These are phyloP conservation scores for Phymorhynchus buccinoides DNA, from an alignment of 1,140 invertebrate genomes.

Conservation along the genomic window DNA sequence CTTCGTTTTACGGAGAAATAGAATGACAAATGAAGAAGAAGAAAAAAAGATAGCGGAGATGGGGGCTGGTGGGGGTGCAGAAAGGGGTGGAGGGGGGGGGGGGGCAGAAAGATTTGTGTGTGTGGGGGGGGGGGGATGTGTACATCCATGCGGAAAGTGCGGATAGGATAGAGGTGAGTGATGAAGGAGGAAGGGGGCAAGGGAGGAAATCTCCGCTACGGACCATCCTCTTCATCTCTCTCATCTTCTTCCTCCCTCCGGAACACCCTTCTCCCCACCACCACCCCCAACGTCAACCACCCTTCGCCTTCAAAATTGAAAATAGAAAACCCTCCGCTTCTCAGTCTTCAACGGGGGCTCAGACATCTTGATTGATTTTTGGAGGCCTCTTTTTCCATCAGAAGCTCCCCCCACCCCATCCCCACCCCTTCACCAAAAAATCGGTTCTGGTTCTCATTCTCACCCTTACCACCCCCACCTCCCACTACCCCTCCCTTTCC, in stretches of 20 bases:
- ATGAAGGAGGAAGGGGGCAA: background rate
- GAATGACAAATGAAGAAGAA: background rate
- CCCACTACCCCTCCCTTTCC: too few species aligned
- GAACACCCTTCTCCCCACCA: too few species aligned
- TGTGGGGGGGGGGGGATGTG: background rate
- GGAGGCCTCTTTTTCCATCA: slow-evolving; percentile 29
- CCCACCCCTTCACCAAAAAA: too few species aligned
- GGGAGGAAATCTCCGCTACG: background rate
- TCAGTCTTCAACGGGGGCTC: background rate
- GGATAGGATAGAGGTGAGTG: background rate
- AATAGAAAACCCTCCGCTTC: slow-evolving; percentile 24
- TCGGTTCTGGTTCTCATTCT: too few species aligned
- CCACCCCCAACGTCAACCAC: too few species aligned
- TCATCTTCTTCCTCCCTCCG: background rate
- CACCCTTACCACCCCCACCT: too few species aligned
- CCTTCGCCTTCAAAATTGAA: slow-evolving; percentile 1
- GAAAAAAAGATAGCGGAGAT: background rate
- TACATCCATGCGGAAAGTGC: background rate
- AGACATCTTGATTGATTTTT: slow-evolving; percentile 35
- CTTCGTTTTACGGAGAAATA: background rate
- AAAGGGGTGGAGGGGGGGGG: background rate
- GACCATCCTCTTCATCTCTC: background rate
- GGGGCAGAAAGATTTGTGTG: background rate
- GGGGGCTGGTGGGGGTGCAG: background rate
- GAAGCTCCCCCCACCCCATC: slow-evolving; percentile 10